Evolutionary conservation across 2,797 vertebrate genomes (phyloP).

Genomic region (Pachyuromys duprasi): DNA sequence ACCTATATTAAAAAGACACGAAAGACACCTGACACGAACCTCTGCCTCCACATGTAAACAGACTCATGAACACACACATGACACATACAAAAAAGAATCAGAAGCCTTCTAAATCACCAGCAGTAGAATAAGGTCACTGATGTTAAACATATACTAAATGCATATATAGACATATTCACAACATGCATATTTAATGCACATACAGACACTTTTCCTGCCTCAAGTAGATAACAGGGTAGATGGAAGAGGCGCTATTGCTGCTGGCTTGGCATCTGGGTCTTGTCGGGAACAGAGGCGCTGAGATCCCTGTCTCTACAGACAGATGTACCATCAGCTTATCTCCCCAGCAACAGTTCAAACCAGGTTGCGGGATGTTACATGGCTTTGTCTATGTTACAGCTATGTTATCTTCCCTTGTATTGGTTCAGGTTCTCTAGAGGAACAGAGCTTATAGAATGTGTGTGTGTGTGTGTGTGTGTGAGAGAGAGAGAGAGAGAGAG

Average conservation of each 20-base stretch:
- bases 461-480: too few species aligned
- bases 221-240: not conserved
- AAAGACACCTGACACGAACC: not conserved
- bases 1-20: not conserved
- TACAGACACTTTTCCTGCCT: not conserved
- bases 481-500: too few species aligned
- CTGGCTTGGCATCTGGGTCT: not conserved
- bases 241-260: not conserved
- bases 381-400: not conserved
- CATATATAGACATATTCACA: not conserved
- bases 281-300: not conserved
- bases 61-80: not conserved
- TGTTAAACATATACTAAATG: not conserved
- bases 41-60: not conserved
- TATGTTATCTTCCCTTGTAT: not conserved
- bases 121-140: constrained; percentile 23
- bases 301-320: not conserved
- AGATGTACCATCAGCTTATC: not conserved
- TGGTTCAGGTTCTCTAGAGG: not conserved
- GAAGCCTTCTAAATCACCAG: not conserved
- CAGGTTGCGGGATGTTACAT: not conserved
- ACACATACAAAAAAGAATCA: not conserved
- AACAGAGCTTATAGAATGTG: not conserved
- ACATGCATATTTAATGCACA: not conserved
- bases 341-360: not conserved